Base-by-base conservation (phyloP, 1,140 invertebrate species). In the Danaus melanippus region DNA sequence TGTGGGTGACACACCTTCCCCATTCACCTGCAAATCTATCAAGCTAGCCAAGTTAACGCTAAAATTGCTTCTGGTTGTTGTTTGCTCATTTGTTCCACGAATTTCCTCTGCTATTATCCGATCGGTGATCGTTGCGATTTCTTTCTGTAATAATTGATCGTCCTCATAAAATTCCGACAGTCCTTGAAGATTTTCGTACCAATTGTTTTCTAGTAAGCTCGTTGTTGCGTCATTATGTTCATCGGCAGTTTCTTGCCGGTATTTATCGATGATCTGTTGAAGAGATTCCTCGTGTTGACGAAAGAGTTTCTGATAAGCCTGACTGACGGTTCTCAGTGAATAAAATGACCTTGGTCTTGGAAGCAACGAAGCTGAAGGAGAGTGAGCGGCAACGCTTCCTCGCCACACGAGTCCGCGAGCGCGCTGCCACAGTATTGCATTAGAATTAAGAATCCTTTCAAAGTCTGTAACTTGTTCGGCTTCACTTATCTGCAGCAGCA, bases 381-480 rank as follows among this genome's bases (percentile, higher is more conserved):
- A 66, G 50, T 60, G 71, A 42, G 68, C 58, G 39, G 64, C 64
- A 48, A 69, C 68, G 61, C 69, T 70, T 45, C 73, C 62, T 49
- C 75, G 73, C 79, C 81, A 84, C 74, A 79, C 82, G 66, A 78
- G 75, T 15, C 74, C 63, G 56, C 68, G 76, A 65, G 71, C 71
- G 48, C 76, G 74, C 67, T 74, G 74, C 66, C 71, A 75, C 74
- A 83, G 81, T 85, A 86, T 82, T 79, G 87, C 82, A 86, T 87
- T 86, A 83, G 80, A 80, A 76, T 79, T 79, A 76, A 88, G 87
- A 87, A 88, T 88, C 85, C 87, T 86, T 85, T 88, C 81, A 87
- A 88, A 88, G 84, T 88, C 87, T 12, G 79, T 71, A 78, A 87
- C 84, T 87, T 85, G 77, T 44, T 84, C 72, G 86, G 87, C 87